These are phyloP conservation scores for Macrostomum lignano DNA, from an alignment of 1,140 invertebrate genomes.

Conservation along the genomic window DNA sequence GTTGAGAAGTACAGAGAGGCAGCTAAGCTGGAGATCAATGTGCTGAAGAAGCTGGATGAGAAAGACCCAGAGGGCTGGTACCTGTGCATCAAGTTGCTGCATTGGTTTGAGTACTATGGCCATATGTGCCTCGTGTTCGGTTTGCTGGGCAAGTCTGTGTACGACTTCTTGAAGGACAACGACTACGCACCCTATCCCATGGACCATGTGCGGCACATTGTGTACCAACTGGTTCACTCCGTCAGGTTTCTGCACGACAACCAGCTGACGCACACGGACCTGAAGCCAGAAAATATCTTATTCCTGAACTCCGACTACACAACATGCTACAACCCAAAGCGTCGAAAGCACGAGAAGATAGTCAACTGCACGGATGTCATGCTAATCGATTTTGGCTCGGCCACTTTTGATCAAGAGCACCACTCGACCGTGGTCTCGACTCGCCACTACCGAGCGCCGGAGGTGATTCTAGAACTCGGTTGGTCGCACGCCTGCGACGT, in stretches of 20 bases:
- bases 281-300: conserved; percentile 95
- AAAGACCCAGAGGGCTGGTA: conserved; percentile 72
- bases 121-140: conserved; percentile 98
- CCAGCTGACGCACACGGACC: conserved; percentile 87
- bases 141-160: conserved; percentile 89
- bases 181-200: conserved; percentile 87
- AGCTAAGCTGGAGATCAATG: conserved; percentile 91
- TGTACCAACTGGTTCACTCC: conserved; percentile 80
- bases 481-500: conserved; percentile 97
- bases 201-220: conserved; percentile 83
- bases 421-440: conserved; percentile 97
- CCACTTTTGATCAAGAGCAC: conserved; percentile 96
- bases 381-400: conserved; percentile 94
- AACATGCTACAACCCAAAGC: conserved; percentile 49
- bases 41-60: conserved; percentile 67
- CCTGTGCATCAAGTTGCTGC: conserved; percentile 59
- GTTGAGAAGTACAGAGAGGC: conserved; percentile 97
- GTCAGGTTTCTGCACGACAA: conserved; percentile 93
- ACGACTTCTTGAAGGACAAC: conserved; percentile 99
- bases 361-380: conserved; percentile 72
- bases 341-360: conserved; percentile 41
- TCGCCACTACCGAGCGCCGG: conserved; percentile 84
- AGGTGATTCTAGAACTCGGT: conserved; percentile 86
- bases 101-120: conserved; percentile 96
- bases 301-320: conserved; percentile 86